Base-by-base conservation (phyloP, 2,113 vertebrate genomes). In the Xenus cinereus region DNA sequence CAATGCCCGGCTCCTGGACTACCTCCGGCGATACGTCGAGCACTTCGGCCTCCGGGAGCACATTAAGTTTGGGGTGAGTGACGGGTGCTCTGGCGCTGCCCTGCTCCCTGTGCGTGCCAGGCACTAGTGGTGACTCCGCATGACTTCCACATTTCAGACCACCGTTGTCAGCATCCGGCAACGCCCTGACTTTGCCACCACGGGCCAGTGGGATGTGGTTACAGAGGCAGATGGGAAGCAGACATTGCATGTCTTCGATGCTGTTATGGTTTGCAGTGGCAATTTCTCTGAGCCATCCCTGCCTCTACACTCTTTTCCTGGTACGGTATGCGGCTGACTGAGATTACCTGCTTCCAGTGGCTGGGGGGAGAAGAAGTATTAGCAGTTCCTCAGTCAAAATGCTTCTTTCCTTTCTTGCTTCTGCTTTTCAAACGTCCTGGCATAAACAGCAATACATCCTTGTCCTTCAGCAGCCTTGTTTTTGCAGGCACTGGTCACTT, bases 251-350 rank as follows among this genome's bases (percentile, higher is more conserved):
- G 12, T 98, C 77, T 99, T 99, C 45, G 98, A 99, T 84, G 99
- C 98, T 1, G 95, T 99, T 26, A 96, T 99, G 97, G 98, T 99
- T 90, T 99, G 99, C 98, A 98, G 97, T 1, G 98, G 99, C 62
- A 98, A 87, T 24, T 98, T 98, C 92, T 97, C 93, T 1, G 90
- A 97, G 14, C 98, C 98, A 0, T 80, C 22, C 43, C 95, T 98
- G 17, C 99, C 99, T 11, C 84, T 99, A 90, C 94, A 97, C 66
- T 94, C 96, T 35, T 98, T 99, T 91, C 97, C 98, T 67, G 98
- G 99, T 99, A 96, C 2, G 1, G n/a, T 69, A 53, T 5, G 0
- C 0, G 2, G 28, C 68, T 91, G 43, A 32, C 45, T 71, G 50
- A 0, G 1, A 19, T 41, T 60, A 73, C 28, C 76, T 57, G 24